Evolutionary conservation across 2,888 invertebrate genomes (phyloP).

Genomic region (Erebia ligea): DNA sequence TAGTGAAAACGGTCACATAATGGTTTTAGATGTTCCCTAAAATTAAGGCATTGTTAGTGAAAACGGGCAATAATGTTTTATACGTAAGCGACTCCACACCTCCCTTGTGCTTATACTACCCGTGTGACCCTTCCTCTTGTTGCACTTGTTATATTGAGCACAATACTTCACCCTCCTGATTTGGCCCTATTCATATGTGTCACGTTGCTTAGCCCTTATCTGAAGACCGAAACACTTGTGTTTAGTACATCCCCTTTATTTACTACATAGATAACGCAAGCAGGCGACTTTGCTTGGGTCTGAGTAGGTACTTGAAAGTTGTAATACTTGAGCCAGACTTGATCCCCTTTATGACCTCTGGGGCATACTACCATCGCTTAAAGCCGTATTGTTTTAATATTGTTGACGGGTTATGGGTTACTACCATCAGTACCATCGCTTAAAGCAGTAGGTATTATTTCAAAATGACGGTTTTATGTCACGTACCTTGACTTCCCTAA

Average conservation of each 20-base stretch:
- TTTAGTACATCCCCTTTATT: slow-evolving; percentile 15
- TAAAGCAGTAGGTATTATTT: too few relatives aligned
- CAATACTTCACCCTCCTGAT: slow-evolving; percentile 56
- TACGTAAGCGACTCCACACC: slow-evolving; percentile 44
- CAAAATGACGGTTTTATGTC: too few relatives aligned
- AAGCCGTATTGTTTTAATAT: too few relatives aligned
- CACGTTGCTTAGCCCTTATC: slow-evolving; percentile 36
- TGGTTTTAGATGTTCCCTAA: too few relatives aligned
- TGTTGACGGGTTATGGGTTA: too few relatives aligned
- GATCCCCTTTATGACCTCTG: too few relatives aligned
- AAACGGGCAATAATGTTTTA: neutral
- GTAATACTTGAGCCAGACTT: neutral
- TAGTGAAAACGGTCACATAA: too few relatives aligned
- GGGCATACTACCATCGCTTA: too few relatives aligned
- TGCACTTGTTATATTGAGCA: slow-evolving; percentile 58
- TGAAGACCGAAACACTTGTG: slow-evolving; percentile 22
- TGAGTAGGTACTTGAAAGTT: neutral
- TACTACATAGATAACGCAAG: slow-evolving; percentile 5
- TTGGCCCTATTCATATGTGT: slow-evolving; percentile 52
- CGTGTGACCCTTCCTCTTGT: slow-evolving; percentile 54
- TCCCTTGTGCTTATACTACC: slow-evolving; percentile 41
- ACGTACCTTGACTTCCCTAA: too few relatives aligned
- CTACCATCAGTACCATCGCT: too few relatives aligned
- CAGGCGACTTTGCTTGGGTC: neutral
- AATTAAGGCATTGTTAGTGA: too few relatives aligned